phyloP scores from a whole-genome alignment of 2,113 vertebrate genomes.

The Prinia subflava region DNA sequence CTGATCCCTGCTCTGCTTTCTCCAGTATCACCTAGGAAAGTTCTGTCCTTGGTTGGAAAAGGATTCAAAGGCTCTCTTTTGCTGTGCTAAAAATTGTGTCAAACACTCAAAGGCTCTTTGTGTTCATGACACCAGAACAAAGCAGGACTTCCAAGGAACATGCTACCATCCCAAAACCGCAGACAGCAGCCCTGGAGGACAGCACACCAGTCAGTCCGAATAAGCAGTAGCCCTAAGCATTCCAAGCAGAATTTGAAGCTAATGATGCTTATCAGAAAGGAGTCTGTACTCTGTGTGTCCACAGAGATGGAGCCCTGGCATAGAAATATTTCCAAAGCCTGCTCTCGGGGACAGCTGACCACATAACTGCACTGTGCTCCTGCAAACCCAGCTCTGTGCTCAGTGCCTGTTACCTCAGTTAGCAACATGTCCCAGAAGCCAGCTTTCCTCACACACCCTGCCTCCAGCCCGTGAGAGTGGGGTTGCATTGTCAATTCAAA shows the following conservation, averaged over 20 bases:
- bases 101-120: not conserved
- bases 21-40: not conserved
- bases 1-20: not conserved
- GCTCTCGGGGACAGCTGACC: not conserved
- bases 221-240: not conserved
- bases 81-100: not conserved
- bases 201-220: not conserved
- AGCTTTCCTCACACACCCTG: not conserved
- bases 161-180: not conserved
- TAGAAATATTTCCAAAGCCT: not conserved
- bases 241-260: not conserved
- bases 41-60: not conserved
- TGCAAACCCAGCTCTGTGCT: not conserved
- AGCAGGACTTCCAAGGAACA: not conserved
- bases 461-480: accelerated
- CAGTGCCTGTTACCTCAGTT: not conserved
- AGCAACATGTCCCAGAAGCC: not conserved
- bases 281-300: not conserved
- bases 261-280: not conserved
- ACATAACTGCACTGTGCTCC: accelerated
- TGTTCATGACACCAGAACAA: not conserved
- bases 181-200: not conserved
- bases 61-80: not conserved
- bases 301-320: not conserved
- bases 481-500: not conserved